Evolutionary conservation across 2,797 vertebrate genomes (phyloP), one percentile per base, ranked within the genome.

Genomic region (Psittacula derbiana): DNA sequence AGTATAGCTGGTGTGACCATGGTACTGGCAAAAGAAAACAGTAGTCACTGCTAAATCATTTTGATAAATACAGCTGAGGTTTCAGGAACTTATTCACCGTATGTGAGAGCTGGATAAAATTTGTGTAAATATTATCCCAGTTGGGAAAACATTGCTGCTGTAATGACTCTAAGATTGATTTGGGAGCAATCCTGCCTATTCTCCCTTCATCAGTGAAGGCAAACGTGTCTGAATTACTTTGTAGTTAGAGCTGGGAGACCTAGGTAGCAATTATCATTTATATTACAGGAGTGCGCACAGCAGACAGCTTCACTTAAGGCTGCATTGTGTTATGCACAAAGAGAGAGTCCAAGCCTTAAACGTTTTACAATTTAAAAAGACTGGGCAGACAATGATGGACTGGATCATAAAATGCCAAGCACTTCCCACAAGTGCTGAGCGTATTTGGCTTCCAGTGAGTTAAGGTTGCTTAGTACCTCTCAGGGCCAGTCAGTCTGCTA

Each of bases 131-230:
- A 30, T 28, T 58, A 25, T 69, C 38, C n/a, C 64, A 44, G 17
- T 0, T 84, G 66, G 24, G 18, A 61, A 79, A 78, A 33, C 16
- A 49, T 73, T 0, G 0, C 21, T 82, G 67, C 30, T 73, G 11
- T 64, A 55, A 27, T 0, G 2, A 33, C 38, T 78, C 3, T 31
- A 57, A 38, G 41, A 23, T 4, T 40, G 33, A 71, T 86, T 71
- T 74, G 47, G 30, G 69, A 88, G 24, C 49, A 78, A 13, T 30
- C 27, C 57, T 74, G 83, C 41, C 57, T 41, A 6, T 64, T 49
- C 9, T 36, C 11, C 47, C 21, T 72, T 47, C 36, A 33, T 9
- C 44, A 36, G 13, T 33, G 41, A 84, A 65, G 84, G 65, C 31
- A 52, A 80, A 5, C 20, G 10, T 46, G 33, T 52, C 57, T 87